Evolutionary conservation across 2,888 invertebrate genomes (phyloP).

Genomic region (Cephus pulcher): DNA sequence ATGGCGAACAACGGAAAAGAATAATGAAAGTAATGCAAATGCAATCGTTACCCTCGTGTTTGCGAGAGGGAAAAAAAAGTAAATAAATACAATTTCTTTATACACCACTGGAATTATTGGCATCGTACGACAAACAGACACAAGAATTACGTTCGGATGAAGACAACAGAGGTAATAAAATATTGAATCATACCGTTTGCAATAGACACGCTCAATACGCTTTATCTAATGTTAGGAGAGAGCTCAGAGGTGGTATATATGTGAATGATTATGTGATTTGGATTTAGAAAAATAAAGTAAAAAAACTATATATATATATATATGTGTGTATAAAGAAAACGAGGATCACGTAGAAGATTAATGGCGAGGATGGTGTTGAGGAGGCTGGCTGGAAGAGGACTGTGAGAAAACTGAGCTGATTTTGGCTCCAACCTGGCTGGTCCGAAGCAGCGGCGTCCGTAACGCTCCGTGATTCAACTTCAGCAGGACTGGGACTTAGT

Average conservation of each 20-base stretch:
- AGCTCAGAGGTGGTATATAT: background rate
- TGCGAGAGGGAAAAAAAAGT: constrained; percentile 6
- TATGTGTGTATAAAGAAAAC: constrained; percentile 22
- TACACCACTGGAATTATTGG: background rate
- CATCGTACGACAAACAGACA: background rate
- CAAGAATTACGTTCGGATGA: background rate
- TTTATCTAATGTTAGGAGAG: constrained; percentile 14
- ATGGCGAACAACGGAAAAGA: background rate
- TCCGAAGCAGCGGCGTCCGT: constrained; percentile 67
- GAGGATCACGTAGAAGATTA: background rate
- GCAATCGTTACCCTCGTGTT: constrained; percentile 13
- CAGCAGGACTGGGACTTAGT: constrained; percentile 67
- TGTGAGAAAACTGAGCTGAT: constrained; percentile 71
- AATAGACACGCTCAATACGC: constrained; percentile 36
- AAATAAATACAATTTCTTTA: constrained; percentile 19
- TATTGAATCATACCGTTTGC: constrained; percentile 28
- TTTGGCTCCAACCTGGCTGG: constrained; percentile 70
- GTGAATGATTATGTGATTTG: background rate
- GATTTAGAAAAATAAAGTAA: constrained; percentile 20
- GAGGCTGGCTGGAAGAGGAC: constrained; percentile 47
- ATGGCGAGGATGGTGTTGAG: constrained; percentile 64
- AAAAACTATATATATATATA: constrained; percentile 13
- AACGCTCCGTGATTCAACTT: constrained; percentile 66
- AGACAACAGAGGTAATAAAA: background rate
- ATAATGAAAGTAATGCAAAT: constrained; percentile 12